Evolutionary conservation across 2,888 invertebrate genomes (phyloP).

Genomic region (Rhabditoides inermis): DNA sequence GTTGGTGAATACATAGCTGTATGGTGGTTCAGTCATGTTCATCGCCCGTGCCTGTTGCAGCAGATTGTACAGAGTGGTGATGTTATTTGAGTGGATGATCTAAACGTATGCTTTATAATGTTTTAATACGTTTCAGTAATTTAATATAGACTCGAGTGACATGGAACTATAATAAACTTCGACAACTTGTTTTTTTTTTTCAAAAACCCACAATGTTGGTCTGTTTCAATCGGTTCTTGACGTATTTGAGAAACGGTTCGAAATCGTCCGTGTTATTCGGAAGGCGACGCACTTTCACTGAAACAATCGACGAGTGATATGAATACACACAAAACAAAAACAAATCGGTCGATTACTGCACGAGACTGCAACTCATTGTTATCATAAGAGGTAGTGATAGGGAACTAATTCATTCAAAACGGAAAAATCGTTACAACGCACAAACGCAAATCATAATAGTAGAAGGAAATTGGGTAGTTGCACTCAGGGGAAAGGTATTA

Average conservation of each 20-base stretch:
- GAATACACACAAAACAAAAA: too few relatives aligned
- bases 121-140: neutral
- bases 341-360: too few relatives aligned
- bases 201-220: slow-evolving; percentile 37
- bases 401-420: too few relatives aligned
- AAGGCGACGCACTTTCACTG: slow-evolving; percentile 23
- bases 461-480: too few relatives aligned
- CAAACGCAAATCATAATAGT: too few relatives aligned
- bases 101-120: slow-evolving; percentile 7
- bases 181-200: neutral
- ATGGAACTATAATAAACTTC: neutral
- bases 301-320: too few relatives aligned
- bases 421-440: too few relatives aligned
- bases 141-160: neutral
- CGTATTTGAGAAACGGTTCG: slow-evolving; percentile 44
- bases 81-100: slow-evolving; percentile 46
- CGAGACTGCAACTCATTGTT: too few relatives aligned
- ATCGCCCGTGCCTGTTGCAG: slow-evolving; percentile 37
- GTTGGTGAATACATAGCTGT: slow-evolving; percentile 46
- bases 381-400: too few relatives aligned
- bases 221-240: slow-evolving; percentile 37
- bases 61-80: slow-evolving; percentile 40
- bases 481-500: too few relatives aligned
- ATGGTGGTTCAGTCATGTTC: slow-evolving; percentile 46
- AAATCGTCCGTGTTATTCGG: slow-evolving; percentile 35